Percentiles rank a stretch among this genome's conserved stretches.
Evolutionary conservation across 2,113 vertebrate genomes (phyloP).

Genomic region (Petrocephalus microphthalmus): DNA sequence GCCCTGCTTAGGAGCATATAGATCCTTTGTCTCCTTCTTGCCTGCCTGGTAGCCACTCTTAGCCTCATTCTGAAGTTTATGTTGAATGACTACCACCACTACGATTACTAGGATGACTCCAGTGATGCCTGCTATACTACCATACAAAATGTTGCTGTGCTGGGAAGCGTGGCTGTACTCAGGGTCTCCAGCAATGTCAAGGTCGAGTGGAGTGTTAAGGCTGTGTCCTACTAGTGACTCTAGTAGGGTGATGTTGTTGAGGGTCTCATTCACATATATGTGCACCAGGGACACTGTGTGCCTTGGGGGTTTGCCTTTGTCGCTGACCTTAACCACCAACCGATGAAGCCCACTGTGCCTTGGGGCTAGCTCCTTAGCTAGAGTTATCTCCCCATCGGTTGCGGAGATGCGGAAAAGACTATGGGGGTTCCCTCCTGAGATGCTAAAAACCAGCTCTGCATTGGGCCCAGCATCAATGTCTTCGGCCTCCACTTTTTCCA

Average conservation of each 20-base stretch:
- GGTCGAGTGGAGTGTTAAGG: constrained; percentile 87
- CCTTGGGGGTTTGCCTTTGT: constrained; percentile 84
- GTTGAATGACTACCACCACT: constrained; percentile 81
- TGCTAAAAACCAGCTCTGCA: constrained; percentile 82
- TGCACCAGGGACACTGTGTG: constrained; percentile 87
- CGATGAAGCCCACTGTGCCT: constrained; percentile 91
- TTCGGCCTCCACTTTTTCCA: constrained; percentile 87
- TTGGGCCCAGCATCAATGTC: constrained; percentile 90
- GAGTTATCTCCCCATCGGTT: constrained; percentile 82
- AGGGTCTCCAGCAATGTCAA: constrained; percentile 92
- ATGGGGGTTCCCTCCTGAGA: constrained; percentile 88
- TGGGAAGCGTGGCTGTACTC: constrained; percentile 87
- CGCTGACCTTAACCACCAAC: constrained; percentile 87
- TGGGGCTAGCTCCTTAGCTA: constrained; percentile 86
- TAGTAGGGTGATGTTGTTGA: constrained; percentile 84
- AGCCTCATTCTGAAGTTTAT: constrained; percentile 87
- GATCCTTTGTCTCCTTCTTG: constrained; percentile 96
- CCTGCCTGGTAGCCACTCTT: constrained; percentile 97
- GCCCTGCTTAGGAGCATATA: constrained; percentile 90
- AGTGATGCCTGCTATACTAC: constrained; percentile 88
- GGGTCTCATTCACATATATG: constrained; percentile 93
- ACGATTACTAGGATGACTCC: constrained; percentile 86
- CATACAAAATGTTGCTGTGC: constrained; percentile 89
- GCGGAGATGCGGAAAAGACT: constrained; percentile 91
- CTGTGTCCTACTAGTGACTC: constrained; percentile 92